These are phyloP conservation scores for Dermatophagoides farinae DNA, from an alignment of 1,140 invertebrate species.

Conservation along the genomic window DNA sequence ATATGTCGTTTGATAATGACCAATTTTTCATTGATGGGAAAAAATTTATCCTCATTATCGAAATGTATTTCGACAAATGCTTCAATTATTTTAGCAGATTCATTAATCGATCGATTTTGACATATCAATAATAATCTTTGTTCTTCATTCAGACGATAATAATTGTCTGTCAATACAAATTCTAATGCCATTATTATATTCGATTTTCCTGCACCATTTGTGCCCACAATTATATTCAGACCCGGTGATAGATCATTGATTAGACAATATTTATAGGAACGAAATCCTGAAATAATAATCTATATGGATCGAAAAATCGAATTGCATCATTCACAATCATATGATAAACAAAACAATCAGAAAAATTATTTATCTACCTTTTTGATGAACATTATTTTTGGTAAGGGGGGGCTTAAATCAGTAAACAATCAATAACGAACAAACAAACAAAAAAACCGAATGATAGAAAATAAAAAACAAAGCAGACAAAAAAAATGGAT, in stretches of 20 bases:
- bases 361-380: too few relatives aligned
- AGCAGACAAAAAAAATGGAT: too few relatives aligned
- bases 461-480: too few relatives aligned
- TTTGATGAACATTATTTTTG: too few relatives aligned
- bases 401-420: too few relatives aligned
- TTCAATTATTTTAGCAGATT: slow-evolving; percentile 40
- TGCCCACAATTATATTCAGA: slow-evolving; percentile 87
- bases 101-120: background rate
- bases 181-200: slow-evolving; percentile 99
- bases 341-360: too few relatives aligned
- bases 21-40: slow-evolving; percentile 94
- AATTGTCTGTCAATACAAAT: slow-evolving; percentile 97
- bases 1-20: slow-evolving; percentile 83
- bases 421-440: too few relatives aligned
- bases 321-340: too few relatives aligned
- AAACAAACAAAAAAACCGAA: too few relatives aligned
- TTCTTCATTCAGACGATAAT: slow-evolving; percentile 70
- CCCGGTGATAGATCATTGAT: slow-evolving; percentile 87
- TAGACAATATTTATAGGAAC: slow-evolving; percentile 93
- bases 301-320: slow-evolving; percentile 24
- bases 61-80: slow-evolving; percentile 99
- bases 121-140: background rate
- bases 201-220: slow-evolving; percentile 95
- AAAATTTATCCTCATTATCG: slow-evolving; percentile 87
- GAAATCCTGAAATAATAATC: slow-evolving; percentile 98